Base-by-base conservation (phyloP, 2,113 vertebrate species). In the Camelus bactrianus region DNA sequence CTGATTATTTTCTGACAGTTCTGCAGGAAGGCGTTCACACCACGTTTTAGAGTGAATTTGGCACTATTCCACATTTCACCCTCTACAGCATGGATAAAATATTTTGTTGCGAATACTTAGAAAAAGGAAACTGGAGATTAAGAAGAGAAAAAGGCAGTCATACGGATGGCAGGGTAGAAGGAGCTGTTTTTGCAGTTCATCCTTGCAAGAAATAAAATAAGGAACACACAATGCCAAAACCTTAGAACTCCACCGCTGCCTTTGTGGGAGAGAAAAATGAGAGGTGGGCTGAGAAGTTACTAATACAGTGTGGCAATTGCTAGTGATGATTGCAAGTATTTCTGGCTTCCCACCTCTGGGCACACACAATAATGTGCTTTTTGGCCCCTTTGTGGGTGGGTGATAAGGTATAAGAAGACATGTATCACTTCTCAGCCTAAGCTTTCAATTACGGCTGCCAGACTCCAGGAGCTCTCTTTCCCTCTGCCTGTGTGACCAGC, bases 201-300 rank as follows among this genome's bases (percentile, higher is more conserved):
- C 65, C 6, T 70, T 92, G 13, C 8, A 94, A 82, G 30, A 86
- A 48, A 67, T 79, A 77, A 93, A 91, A 88, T 75, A 56, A 84
- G 56, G 30, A 10, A 84, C 19, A 84, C 73, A 72, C 9, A 20
- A 24, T 42, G 17, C 70, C 60, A 22, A 73, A 67, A 73, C 70
- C 7, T 91, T 50, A 35, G 13, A n/a, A 9, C 6, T 42, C 5
- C 0, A 60, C 19, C 24, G 58, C 9, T 92, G 22, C 11, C 38
- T 54, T 64, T 32, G 52, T 13, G 3, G 7, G 15, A 24, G 42
- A 77, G n/a, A 64, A 75, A 91, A 72, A 76, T 54, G 20, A 81
- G 30, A 38, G 12, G 17, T 52, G 2, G 11, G 9, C n/a, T 83
- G 42, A 75, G 42, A 62, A 56, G 56, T 72, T 92, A 35, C 28